Evolutionary conservation across 1,140 invertebrate genomes (phyloP).

Genomic region (Papilio glaucus): DNA sequence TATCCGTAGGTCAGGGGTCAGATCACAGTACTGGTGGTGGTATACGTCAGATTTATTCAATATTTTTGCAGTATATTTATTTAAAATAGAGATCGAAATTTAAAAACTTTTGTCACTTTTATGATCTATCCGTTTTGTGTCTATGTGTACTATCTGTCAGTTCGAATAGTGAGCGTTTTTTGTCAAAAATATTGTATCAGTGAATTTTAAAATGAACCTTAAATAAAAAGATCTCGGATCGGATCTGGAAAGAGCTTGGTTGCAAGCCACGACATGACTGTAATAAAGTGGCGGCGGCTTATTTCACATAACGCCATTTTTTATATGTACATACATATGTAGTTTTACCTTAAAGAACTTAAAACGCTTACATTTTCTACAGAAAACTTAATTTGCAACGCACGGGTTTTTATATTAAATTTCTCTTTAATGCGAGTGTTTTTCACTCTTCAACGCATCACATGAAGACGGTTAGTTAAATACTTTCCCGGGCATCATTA

Average conservation of each 20-base stretch:
- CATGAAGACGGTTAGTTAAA: background rate
- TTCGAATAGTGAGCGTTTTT: too few species aligned
- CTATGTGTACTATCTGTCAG: too few species aligned
- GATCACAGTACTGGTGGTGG: slow-evolving; percentile 34
- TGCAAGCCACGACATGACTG: background rate
- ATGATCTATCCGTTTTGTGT: too few species aligned
- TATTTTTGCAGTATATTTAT: background rate
- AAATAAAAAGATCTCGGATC: too few species aligned
- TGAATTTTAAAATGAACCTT: too few species aligned
- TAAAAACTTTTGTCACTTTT: too few species aligned
- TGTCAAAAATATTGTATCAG: too few species aligned
- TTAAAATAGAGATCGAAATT: background rate
- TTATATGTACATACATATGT: too few species aligned
- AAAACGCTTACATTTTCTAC: background rate
- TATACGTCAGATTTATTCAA: background rate
- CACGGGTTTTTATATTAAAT: slow-evolving; percentile 14
- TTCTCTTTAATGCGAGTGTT: slow-evolving; percentile 13
- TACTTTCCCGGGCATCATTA: background rate
- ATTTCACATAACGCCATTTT: background rate
- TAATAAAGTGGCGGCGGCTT: background rate
- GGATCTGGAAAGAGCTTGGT: too few species aligned
- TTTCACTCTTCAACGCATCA: slow-evolving; percentile 15
- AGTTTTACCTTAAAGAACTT: background rate
- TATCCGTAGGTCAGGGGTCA: slow-evolving; percentile 75
- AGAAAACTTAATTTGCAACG: slow-evolving; percentile 15